Percentiles rank a stretch among this genome's conserved stretches.
phyloP scores from a whole-genome alignment of 2,113 vertebrate genomes.

The Nothocercus nigrocapillus region DNA sequence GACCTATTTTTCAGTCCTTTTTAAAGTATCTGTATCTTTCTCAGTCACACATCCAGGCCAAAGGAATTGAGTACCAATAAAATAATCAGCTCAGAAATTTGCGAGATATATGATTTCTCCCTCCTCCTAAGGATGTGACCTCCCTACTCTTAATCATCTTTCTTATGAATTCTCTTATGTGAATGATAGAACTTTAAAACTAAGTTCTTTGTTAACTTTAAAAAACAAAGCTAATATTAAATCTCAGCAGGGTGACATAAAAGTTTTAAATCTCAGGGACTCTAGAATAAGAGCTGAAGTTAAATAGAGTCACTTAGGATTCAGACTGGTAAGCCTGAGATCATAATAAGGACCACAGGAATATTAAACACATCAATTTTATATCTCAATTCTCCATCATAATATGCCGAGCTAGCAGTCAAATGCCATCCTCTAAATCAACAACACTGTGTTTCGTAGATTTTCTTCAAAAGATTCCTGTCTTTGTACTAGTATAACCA shows the following conservation, averaged over 20 bases:
- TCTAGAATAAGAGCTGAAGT: background rate
- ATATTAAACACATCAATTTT: background rate
- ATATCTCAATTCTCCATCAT: background rate
- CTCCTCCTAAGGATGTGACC: background rate
- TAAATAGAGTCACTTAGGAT: background rate
- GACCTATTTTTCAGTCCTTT: background rate
- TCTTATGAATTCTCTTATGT: background rate
- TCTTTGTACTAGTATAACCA: background rate
- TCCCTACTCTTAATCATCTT: background rate
- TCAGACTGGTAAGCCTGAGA: background rate
- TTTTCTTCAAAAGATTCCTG: background rate
- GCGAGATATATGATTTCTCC: background rate
- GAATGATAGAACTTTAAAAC: background rate
- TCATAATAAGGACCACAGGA: background rate
- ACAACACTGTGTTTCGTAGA: background rate
- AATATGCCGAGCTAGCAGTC: background rate
- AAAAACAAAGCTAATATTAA: background rate
- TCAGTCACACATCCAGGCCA: background rate
- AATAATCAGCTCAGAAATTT: background rate
- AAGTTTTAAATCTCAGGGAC: constrained; percentile 14
- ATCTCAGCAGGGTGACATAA: background rate
- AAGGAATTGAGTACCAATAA: background rate
- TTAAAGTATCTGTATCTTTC: background rate
- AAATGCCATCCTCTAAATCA: background rate
- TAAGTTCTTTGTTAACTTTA: background rate